These are phyloP conservation scores for Pseudorectes ferrugineus DNA, from an alignment of 2,113 vertebrate genomes.

Conservation along the genomic window DNA sequence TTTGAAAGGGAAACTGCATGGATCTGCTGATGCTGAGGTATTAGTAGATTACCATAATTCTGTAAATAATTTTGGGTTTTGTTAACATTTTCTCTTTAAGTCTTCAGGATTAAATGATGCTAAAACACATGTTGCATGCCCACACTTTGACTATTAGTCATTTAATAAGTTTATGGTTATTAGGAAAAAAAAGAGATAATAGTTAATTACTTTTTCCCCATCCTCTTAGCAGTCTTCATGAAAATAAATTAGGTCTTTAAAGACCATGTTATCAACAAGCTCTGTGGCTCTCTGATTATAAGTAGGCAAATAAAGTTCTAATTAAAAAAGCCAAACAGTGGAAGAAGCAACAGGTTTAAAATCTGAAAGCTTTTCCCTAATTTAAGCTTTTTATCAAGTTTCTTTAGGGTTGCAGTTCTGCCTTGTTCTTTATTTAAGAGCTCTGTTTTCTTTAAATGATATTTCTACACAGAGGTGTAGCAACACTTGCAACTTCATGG, in stretches of 20 bases:
- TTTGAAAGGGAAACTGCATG: background rate
- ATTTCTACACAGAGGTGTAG: background rate
- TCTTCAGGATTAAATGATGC: background rate
- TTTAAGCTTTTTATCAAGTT: background rate
- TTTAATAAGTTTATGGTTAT: slow-evolving; percentile 67
- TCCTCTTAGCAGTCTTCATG: slow-evolving; percentile 42
- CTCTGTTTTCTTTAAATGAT: background rate
- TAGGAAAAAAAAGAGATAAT: slow-evolving; percentile 54
- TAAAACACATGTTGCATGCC: slow-evolving; percentile 16
- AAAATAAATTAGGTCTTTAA: slow-evolving; percentile 72
- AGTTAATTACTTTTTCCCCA: slow-evolving; percentile 66
- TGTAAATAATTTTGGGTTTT: slow-evolving; percentile 22
- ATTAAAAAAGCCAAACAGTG: background rate
- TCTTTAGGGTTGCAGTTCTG: background rate
- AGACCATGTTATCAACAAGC: slow-evolving; percentile 44
- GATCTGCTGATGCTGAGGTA: background rate
- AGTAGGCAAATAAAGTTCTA: slow-evolving; percentile 29
- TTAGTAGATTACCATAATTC: background rate
- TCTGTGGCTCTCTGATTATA: slow-evolving; percentile 41
- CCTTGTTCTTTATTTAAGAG: background rate
- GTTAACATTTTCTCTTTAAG: slow-evolving; percentile 17
- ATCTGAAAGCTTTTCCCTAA: background rate
- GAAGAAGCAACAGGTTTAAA: background rate
- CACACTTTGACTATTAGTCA: slow-evolving; percentile 29
- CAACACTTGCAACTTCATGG: accelerated